Evolutionary conservation across 2,888 invertebrate species (phyloP), one percentile per base, ranked within the genome.

Genomic region (Iselma pallidipennis): DNA sequence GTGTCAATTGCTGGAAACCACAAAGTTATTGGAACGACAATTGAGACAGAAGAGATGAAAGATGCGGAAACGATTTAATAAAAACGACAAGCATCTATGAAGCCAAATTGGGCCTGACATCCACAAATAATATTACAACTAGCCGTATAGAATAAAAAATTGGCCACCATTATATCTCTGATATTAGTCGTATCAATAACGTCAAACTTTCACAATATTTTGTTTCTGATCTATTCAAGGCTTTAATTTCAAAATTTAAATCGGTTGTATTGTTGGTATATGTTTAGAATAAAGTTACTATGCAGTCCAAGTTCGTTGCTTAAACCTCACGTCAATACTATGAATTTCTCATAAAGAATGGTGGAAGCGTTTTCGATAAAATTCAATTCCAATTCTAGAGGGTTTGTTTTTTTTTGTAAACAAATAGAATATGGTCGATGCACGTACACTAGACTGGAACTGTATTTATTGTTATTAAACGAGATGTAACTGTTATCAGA

Each of bases 21-120:
- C 12, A 31, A 51, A 19, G 21, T 29, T 31, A 51, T 51, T 51
- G 51, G 28, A 31, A 28, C 28, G 51, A 51, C 51, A 51, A 29
- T 31, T 31, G 26, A 21, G 25, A 29, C 28, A 29, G 29, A n/a
- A 16, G n/a, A 51, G 29, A 31, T 45, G 45, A 45, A 29, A 26
- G 51, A 51, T 51, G 12, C 28, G 29, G 28, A 51, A 51, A n/a
- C 51, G 26, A 51, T 51, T 51, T 51, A 29, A 29, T 51, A 51
- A 42, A 42, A 51, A 51, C 49, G 25, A 49, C 25, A 16, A 51
- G 14, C 4, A 51, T 51, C 51, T 51, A 9, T 12, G 31, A 7
- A 51, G n/a, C 6, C 16, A 29, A 51, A 51, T 51, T 51, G 51
- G 51, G 10, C 26, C 12, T 21, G 51, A 51, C 49, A 28, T 25